Evolutionary conservation across 2,888 invertebrate species (phyloP).

Genomic region (Piscicola geometra): DNA sequence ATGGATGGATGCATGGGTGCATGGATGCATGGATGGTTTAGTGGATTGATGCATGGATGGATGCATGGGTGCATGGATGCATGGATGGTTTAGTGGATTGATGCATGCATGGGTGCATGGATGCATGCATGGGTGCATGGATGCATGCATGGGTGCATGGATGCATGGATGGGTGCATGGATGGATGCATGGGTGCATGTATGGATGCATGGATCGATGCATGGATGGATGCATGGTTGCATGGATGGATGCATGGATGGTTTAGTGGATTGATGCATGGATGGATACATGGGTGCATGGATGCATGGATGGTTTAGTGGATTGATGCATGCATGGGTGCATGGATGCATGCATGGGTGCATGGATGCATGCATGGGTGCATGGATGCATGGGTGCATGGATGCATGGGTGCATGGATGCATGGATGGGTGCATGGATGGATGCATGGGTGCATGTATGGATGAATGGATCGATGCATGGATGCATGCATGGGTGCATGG

Average conservation of each 20-base stretch:
- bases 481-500: not conserved
- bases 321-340: not conserved
- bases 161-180: conserved; percentile 17
- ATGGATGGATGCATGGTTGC: conserved; percentile 17
- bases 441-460: not conserved
- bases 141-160: conserved; percentile 14
- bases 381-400: not conserved
- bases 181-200: conserved; percentile 14
- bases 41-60: conserved; percentile 20
- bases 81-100: conserved; percentile 19
- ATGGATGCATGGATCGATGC: conserved; percentile 20
- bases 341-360: conserved; percentile 13
- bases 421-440: conserved; percentile 8
- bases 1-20: conserved; percentile 14
- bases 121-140: conserved; percentile 14
- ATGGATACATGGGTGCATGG: conserved; percentile 5
- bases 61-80: conserved; percentile 14
- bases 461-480: not conserved
- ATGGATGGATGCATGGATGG: conserved; percentile 22
- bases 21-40: conserved; percentile 18
- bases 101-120: conserved; percentile 14
- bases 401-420: not conserved
- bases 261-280: conserved; percentile 16
- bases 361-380: not conserved
- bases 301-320: not conserved